Evolutionary conservation across 2,113 vertebrate genomes (phyloP).

Genomic region (Phalacrocorax carbo): DNA sequence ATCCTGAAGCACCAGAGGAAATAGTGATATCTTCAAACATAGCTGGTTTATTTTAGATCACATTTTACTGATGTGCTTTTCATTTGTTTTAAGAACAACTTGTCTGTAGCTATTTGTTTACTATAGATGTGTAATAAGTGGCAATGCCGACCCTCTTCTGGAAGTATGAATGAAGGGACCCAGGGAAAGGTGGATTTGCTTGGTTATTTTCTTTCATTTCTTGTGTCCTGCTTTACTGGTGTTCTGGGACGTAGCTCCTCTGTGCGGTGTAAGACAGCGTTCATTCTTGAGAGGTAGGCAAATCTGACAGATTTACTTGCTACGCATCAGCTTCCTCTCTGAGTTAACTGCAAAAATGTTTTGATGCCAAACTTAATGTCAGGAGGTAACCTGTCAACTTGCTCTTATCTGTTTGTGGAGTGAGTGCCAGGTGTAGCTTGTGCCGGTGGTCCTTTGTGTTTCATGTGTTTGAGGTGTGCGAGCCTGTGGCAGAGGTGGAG

Average conservation of each 20-base stretch:
- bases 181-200: neutral
- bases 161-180: neutral
- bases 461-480: neutral
- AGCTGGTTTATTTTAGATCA: conserved; percentile 1
- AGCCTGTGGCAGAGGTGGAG: neutral
- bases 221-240: neutral
- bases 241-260: neutral
- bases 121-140: neutral
- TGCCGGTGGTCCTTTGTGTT: neutral
- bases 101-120: conserved; percentile 4
- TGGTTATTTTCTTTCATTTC: neutral
- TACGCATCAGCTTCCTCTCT: neutral
- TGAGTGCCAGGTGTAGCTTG: neutral
- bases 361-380: neutral
- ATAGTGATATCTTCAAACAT: neutral
- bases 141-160: neutral
- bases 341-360: neutral
- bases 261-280: neutral
- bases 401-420: neutral
- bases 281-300: neutral
- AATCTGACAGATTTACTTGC: neutral
- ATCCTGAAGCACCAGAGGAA: neutral
- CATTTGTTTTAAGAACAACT: conserved; percentile 19
- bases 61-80: neutral
- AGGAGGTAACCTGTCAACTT: neutral